phyloP scores from a whole-genome alignment of 23 tunicate genomes.

The Ascidia mentula region DNA sequence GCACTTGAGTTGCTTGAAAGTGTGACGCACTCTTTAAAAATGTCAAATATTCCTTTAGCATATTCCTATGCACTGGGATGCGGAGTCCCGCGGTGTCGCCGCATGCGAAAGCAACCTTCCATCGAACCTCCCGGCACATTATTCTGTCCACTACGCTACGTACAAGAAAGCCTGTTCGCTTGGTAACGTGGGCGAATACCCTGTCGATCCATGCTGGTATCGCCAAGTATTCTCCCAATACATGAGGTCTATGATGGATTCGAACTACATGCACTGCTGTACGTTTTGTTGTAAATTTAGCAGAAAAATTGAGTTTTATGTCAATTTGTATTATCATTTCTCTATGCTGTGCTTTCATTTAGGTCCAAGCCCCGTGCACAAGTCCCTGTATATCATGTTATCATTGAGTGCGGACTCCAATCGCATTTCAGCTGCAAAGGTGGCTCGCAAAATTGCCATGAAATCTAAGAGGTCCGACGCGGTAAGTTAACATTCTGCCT shows the following conservation, averaged over 20 bases:
- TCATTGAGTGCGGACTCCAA: background rate
- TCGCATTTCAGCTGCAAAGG: background rate
- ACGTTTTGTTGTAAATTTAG: background rate
- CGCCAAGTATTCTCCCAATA: background rate
- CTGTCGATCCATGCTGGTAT: background rate
- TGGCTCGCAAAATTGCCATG: background rate
- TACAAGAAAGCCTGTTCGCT: background rate
- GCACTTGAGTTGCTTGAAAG: too few relatives aligned
- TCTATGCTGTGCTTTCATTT: too few relatives aligned
- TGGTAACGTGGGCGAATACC: background rate
- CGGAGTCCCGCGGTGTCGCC: background rate
- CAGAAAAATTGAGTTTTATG: background rate
- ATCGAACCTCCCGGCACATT: background rate
- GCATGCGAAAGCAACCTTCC: background rate
- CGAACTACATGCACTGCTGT: background rate
- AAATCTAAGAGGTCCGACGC: background rate
- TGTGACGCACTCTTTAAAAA: too few relatives aligned
- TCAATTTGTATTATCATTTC: background rate
- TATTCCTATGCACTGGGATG: background rate
- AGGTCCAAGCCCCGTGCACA: background rate
- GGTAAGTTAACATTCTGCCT: too few relatives aligned
- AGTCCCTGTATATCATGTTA: background rate
- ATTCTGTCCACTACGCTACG: background rate
- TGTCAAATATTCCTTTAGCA: background rate
- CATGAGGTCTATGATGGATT: background rate